Conservation (phyloP, 2,797 vertebrate species). For the Tragelaphus oryx region DNA sequence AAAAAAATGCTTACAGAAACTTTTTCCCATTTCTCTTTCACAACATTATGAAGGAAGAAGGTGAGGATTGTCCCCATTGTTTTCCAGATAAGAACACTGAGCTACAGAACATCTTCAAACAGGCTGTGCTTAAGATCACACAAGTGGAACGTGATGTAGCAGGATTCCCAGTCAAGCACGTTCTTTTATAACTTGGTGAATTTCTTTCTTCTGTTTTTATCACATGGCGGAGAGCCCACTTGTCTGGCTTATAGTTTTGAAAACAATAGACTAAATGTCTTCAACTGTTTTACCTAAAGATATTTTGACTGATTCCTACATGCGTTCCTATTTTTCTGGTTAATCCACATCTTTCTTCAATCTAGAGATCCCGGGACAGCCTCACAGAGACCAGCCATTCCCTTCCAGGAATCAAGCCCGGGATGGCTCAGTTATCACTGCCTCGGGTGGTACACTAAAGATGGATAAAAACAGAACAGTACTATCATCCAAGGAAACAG, state of each 20-base stretch:
- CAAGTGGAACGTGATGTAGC: not conserved
- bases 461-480: not conserved
- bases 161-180: not conserved
- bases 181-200: not conserved
- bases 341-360: not conserved
- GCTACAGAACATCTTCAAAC: too few relatives aligned
- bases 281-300: not conserved
- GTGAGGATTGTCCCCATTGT: too few relatives aligned
- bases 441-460: not conserved
- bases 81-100: not conserved
- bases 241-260: not conserved
- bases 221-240: not conserved
- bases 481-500: not conserved
- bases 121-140: not conserved
- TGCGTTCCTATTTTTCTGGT: not conserved
- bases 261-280: conserved; percentile 1
- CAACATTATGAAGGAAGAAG: not conserved
- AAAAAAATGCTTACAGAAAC: not conserved
- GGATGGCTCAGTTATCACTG: not conserved
- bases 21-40: not conserved
- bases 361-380: not conserved
- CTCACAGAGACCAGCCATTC: not conserved
- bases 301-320: not conserved
- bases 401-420: not conserved
- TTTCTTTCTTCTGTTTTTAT: conserved; percentile 22